These are phyloP conservation scores for Euura lappo DNA, from an alignment of 1,140 invertebrate genomes.

Conservation along the genomic window DNA sequence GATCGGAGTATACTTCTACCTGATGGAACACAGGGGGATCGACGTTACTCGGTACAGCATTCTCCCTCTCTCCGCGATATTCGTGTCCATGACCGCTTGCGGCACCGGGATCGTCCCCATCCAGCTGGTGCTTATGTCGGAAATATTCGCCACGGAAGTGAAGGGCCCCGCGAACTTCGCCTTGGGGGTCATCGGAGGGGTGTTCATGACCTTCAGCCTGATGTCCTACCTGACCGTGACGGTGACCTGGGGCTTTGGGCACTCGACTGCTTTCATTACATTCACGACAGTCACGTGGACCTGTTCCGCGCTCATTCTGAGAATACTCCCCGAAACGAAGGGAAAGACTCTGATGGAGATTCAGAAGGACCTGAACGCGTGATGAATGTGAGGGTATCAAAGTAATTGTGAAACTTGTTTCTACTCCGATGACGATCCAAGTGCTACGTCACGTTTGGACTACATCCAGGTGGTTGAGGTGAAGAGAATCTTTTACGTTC, in stretches of 20 bases:
- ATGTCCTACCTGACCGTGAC: constrained; percentile 72
- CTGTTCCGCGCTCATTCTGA: constrained; percentile 66
- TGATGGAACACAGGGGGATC: constrained; percentile 47
- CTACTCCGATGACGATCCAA: too few relatives aligned
- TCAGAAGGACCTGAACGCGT: constrained; percentile 28
- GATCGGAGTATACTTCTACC: constrained; percentile 67
- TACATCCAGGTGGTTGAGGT: too few relatives aligned
- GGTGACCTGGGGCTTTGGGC: constrained; percentile 66
- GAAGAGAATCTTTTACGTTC: too few relatives aligned
- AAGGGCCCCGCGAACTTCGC: constrained; percentile 71
- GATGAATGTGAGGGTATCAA: constrained; percentile 5
- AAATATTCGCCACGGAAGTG: constrained; percentile 73
- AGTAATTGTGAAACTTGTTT: too few relatives aligned
- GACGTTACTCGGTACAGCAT: constrained; percentile 50
- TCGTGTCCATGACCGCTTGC: constrained; percentile 70
- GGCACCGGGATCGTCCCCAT: constrained; percentile 72
- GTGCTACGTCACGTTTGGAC: too few relatives aligned
- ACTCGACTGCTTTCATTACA: constrained; percentile 68
- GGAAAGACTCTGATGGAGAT: constrained; percentile 69
- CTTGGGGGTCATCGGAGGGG: constrained; percentile 70
- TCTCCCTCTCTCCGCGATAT: constrained; percentile 66
- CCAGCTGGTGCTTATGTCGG: constrained; percentile 72
- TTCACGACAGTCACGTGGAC: constrained; percentile 62
- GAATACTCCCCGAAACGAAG: constrained; percentile 79
- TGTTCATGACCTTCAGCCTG: constrained; percentile 71